Percentiles rank a stretch among this genome's conserved stretches.
Conservation (phyloP, 2,113 vertebrate genomes). For the Hyaena hyaena region DNA sequence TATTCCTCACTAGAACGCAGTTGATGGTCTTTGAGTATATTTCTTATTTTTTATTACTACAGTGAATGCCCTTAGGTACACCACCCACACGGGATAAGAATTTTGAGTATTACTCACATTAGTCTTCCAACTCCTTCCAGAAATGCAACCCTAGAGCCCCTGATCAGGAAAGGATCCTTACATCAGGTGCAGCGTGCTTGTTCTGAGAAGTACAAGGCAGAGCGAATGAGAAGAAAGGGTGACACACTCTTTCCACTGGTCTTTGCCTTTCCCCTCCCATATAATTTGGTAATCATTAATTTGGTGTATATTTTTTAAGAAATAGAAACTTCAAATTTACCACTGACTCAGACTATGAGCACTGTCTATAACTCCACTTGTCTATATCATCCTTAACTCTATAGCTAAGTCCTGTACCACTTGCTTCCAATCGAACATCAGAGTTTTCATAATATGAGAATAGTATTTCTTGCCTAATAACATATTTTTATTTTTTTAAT, state of each 20-base stretch:
- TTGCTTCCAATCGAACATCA: background rate
- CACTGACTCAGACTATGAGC: background rate
- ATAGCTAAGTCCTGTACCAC: background rate
- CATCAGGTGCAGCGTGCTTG: fast-evolving
- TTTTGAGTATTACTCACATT: background rate
- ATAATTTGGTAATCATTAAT: background rate
- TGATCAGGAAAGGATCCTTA: no score
- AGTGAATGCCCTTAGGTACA: background rate
- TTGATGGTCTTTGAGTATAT: no score
- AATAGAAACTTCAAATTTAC: background rate
- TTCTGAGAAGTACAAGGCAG: background rate
- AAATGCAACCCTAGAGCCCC: fast-evolving
- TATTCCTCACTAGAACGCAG: background rate
- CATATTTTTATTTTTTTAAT: background rate
- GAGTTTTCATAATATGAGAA: background rate
- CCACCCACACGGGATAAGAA: background rate
- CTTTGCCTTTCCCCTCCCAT: no score
- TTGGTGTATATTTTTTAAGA: background rate
- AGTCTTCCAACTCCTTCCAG: background rate
- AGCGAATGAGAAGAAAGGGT: no score
- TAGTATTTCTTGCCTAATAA: background rate
- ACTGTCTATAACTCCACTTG: background rate
- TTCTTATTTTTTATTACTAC: background rate
- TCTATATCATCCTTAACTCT: background rate
- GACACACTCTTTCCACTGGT: background rate